Conservation (phyloP, 2,888 invertebrate genomes). For the Atrina japonica region DNA sequence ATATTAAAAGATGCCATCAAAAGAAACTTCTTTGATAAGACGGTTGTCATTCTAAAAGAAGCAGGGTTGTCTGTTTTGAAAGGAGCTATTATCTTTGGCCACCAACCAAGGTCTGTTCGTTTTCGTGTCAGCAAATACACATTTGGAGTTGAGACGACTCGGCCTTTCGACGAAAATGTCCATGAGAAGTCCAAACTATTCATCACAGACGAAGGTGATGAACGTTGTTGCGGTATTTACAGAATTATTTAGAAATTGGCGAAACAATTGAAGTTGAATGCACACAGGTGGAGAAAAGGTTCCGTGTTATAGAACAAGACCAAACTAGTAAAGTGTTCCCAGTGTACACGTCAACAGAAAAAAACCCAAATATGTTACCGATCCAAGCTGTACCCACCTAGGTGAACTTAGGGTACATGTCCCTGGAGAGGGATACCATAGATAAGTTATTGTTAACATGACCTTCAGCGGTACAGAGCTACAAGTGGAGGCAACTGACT, state of each 20-base stretch:
- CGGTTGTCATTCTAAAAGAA: conserved; percentile 49
- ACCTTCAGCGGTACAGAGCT: conserved; percentile 26
- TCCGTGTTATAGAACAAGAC: background rate
- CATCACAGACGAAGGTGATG: background rate
- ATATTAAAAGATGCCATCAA: conserved; percentile 47
- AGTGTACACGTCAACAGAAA: conserved; percentile 16
- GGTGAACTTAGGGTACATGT: conserved; percentile 12
- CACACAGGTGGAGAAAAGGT: background rate
- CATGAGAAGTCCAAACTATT: conserved; percentile 39
- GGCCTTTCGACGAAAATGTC: conserved; percentile 36
- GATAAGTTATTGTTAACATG: background rate
- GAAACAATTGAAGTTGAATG: conserved; percentile 18
- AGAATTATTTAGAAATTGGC: conserved; percentile 18
- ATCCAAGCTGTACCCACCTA: conserved; percentile 11
- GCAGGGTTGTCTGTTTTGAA: conserved; percentile 54
- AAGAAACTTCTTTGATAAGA: conserved; percentile 34
- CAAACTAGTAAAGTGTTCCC: background rate
- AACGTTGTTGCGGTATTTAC: conserved; percentile 16
- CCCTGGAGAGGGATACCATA: conserved; percentile 3
- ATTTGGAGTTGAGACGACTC: conserved; percentile 48
- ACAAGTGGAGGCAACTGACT: conserved; percentile 7
- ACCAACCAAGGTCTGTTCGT: conserved; percentile 41
- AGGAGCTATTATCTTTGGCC: conserved; percentile 55
- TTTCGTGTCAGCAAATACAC: conserved; percentile 53
- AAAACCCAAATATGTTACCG: conserved; percentile 20